Evolutionary conservation across 2,113 vertebrate species (phyloP).

Genomic region (Sterrhoptilus dennistouni): DNA sequence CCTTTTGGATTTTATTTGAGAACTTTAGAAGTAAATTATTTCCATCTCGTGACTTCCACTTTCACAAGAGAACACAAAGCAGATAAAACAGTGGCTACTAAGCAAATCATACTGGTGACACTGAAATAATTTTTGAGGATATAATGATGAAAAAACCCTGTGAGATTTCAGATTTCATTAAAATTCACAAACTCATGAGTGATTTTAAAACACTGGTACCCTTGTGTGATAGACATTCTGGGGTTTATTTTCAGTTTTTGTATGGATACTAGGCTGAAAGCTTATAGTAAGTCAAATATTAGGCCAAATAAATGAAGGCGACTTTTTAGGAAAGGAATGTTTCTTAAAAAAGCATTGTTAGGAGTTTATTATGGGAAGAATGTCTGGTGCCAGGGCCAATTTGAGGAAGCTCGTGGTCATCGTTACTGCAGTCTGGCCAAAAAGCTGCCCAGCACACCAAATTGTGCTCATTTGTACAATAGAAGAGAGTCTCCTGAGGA

Average conservation of each 20-base stretch:
- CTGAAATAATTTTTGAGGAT: not conserved
- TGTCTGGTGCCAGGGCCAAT: fast-evolving
- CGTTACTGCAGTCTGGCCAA: not conserved
- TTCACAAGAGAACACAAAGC: not conserved
- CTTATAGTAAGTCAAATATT: not conserved
- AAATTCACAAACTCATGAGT: not conserved
- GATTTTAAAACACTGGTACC: not conserved
- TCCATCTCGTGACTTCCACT: not conserved
- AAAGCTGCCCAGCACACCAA: not conserved
- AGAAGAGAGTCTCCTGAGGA: not conserved
- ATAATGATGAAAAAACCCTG: not conserved
- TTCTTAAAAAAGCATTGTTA: not conserved
- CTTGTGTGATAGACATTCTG: not conserved
- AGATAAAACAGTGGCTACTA: not conserved
- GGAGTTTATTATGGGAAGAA: not conserved
- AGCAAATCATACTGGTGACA: not conserved
- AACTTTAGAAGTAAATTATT: not conserved
- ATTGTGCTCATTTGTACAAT: not conserved
- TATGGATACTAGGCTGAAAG: not conserved
- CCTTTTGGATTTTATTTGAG: not conserved
- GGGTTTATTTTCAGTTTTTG: not conserved
- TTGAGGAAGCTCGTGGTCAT: not conserved
- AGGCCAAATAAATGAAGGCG: not conserved
- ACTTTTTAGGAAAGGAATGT: not conserved
- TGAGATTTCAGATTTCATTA: not conserved